Base-by-base conservation (phyloP, 2,113 vertebrate genomes). In the Dromaius novaehollandiae region DNA sequence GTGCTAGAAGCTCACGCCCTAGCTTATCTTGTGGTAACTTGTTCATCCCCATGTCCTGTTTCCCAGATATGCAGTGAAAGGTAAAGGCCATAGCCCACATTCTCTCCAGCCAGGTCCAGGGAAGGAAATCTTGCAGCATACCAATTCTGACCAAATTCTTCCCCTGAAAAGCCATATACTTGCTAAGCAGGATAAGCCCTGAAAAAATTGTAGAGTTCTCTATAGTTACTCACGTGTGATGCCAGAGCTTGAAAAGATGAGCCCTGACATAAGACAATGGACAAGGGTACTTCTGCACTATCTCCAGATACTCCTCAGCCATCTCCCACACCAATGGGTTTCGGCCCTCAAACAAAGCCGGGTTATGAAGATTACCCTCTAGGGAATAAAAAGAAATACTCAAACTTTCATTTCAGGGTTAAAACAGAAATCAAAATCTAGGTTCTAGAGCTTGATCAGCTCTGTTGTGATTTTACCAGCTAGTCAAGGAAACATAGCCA, bases 171-270 rank as follows among this genome's bases (percentile, higher is more conserved):
- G 9, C 9, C 65, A 90, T 44, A 46, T 18, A 14, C 34, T 40
- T 78, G 28, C 68, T 73, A 56, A 80, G 56, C 32, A 76, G 25
- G 42, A 94, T 28, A 25, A 81, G 32, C 28, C 51, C 76, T 86
- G 64, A 83, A 70, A 90, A 81, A 46, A 42, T 18, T 3, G 17
- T 13, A n/a, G 48, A 80, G 64, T 34, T 89, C 34, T 38, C 14
- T 22, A 53, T 48, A 79, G 32, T 58, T 71, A 98, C 99, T 94
- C 98, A 99, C 99, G 99, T 99, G 98, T 99, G 99, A 96, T 99
- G 99, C 99, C 99, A 99, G 71, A 99, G 98, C 97, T 99, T 99
- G 98, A 99, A 99, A 97, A 99, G 99, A 93, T 99, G 99, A 63
- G 99, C 99, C 51, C 99, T 98, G 76, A 99, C 98, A 0, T 97